Evolutionary conservation across 2,797 vertebrate species (phyloP), one percentile per base, ranked within the genome.

Genomic region (Girardinus metallicus): DNA sequence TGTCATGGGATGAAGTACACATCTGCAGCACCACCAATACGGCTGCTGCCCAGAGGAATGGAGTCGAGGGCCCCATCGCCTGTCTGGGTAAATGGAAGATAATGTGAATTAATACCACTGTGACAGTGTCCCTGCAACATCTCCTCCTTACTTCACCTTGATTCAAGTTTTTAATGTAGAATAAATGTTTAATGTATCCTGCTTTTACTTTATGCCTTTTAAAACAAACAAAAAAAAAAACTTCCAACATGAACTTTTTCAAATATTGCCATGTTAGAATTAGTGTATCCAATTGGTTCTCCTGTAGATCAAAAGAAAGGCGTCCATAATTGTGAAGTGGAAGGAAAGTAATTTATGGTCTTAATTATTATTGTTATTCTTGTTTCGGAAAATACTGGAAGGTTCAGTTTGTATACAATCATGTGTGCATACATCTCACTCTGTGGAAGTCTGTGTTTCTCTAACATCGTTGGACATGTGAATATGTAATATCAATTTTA

Each of bases 51-150:
- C 88, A 93, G 29, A 93, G 60, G 44, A 79, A 62, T 4, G 51
- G 77, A 0, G 34, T 60, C 1, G 60, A 44, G n/a, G 60, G 8
- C 77, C 75, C 90, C 92, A 93, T 93, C 39, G 75, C 83, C 84
- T 72, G 18, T 55, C 82, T 90, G 81, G 1, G 80, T 39, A 53
- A 82, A 84, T 66, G 47, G 75, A 74, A 43, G 44, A 68, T 18
- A n/a, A 47, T 74, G 23, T 8, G 46, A 36, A 47, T 39, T 12
- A 5, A 79, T n/a, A 4, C 15, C 29, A 46, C 10, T 47, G 11
- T 44, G 18, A 62, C 21, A 81, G 74, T 13, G 29, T 11, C 21
- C 4, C 8, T 78, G 47, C 41, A 60, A 29, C 53, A 62, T 36
- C 29, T 26, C 26, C 16, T 26, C 3, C 16, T 10, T 41, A 13